Evolutionary conservation across 2,113 vertebrate genomes (phyloP).

Genomic region (Elanoides forficatus): DNA sequence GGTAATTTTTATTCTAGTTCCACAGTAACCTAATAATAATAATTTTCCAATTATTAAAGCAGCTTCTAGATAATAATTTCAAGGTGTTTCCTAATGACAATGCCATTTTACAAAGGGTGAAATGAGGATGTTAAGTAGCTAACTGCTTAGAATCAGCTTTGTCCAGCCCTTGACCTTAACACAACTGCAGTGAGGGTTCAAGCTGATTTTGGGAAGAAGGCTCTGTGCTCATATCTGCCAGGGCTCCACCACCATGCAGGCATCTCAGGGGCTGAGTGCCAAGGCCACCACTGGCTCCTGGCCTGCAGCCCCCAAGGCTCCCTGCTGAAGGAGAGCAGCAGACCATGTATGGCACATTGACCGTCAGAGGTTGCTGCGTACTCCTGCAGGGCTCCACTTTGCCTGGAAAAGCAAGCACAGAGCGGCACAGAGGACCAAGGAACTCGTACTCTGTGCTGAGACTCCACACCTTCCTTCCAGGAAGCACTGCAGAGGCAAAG

Average conservation of each 20-base stretch:
- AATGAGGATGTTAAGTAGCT: not conserved
- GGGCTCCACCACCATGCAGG: not conserved
- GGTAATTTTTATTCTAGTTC: not conserved
- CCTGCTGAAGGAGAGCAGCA: not conserved
- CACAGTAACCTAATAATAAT: not conserved
- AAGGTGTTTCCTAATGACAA: accelerated
- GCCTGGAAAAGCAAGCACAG: not conserved
- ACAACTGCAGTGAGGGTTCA: accelerated
- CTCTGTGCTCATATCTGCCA: not conserved
- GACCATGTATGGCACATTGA: accelerated
- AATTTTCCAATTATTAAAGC: not conserved
- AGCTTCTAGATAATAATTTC: not conserved
- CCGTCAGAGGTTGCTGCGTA: not conserved
- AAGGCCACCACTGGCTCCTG: not conserved
- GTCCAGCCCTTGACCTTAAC: not conserved
- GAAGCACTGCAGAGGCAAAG: not conserved
- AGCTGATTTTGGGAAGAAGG: not conserved
- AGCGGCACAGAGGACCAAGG: not conserved
- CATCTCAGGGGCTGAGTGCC: not conserved
- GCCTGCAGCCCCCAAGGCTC: not conserved
- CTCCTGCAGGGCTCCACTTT: not conserved
- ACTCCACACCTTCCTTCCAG: not conserved
- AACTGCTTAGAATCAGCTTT: not conserved
- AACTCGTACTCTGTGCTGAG: not conserved
- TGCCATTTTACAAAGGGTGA: not conserved